These are phyloP conservation scores for Sebastolobus altivelis DNA, from an alignment of 2,797 vertebrate genomes.

Conservation along the genomic window DNA sequence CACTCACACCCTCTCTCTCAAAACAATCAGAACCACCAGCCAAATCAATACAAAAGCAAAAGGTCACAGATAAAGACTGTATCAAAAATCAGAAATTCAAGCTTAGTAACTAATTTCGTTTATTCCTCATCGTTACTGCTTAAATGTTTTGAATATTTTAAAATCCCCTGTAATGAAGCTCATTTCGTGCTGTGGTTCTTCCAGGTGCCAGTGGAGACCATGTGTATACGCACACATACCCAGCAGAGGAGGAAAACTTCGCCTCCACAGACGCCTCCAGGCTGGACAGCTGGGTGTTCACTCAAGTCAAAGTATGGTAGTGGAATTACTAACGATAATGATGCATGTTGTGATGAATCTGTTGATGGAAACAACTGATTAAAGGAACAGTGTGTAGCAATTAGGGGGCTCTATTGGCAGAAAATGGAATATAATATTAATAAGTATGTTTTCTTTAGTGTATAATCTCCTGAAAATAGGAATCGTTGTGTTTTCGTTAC, in stretches of 20 bases:
- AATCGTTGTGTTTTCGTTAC: too few species aligned
- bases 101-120: not conserved
- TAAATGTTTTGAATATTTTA: not conserved
- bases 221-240: slow-evolving; percentile 90
- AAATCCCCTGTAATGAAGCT: not conserved
- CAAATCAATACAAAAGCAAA: not conserved
- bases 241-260: slow-evolving; percentile 91
- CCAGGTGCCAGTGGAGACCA: slow-evolving; percentile 93
- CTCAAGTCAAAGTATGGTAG: slow-evolving; percentile 90
- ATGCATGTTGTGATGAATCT: not conserved
- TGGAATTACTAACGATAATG: slow-evolving; percentile 16
- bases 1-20: not conserved
- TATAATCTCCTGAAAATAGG: too few species aligned
- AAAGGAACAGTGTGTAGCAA: too few species aligned
- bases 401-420: too few species aligned
- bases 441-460: too few species aligned
- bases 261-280: slow-evolving; percentile 92
- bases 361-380: not conserved
- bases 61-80: not conserved
- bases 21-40: slow-evolving; percentile 6
- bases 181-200: not conserved
- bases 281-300: slow-evolving; percentile 96
- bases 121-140: not conserved
- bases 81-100: not conserved
- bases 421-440: too few species aligned